These are phyloP conservation scores for Tetrapedia diversipes DNA, from an alignment of 2,888 invertebrate species.

Conservation along the genomic window DNA sequence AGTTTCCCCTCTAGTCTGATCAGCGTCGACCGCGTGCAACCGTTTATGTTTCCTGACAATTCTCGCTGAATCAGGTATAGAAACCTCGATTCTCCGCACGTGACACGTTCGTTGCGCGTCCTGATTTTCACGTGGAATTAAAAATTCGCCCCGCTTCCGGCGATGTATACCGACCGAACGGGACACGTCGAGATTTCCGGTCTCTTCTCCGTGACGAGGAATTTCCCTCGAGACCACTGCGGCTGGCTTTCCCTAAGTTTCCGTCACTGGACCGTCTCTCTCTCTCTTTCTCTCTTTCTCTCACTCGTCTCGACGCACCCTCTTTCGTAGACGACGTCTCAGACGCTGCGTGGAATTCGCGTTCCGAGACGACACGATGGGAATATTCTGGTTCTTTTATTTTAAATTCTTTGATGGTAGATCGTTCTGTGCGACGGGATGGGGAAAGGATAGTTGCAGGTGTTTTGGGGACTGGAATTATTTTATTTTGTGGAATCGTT, in stretches of 20 bases:
- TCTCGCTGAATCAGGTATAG: too few species aligned
- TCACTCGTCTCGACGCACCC: background rate
- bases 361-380: background rate
- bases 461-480: too few species aligned
- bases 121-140: conserved; percentile 70
- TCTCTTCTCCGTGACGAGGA: conserved; percentile 67
- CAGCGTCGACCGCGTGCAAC: too few species aligned
- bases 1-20: too few species aligned
- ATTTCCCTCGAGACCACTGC: conserved; percentile 73
- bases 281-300: too few species aligned
- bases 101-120: conserved; percentile 37
- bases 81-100: conserved; percentile 25
- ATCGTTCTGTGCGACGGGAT: background rate
- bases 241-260: conserved; percentile 43
- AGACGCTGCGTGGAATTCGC: conserved; percentile 14
- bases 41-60: too few species aligned
- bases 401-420: background rate
- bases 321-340: conserved; percentile 10
- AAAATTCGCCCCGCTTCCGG: conserved; percentile 51
- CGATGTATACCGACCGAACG: background rate
- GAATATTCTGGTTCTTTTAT: conserved; percentile 13
- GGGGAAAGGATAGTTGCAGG: background rate
- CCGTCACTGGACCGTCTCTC: conserved; percentile 5
- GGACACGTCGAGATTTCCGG: conserved; percentile 53
- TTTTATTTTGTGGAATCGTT: too few species aligned